phyloP scores from a whole-genome alignment of 2,797 vertebrate species.

The Poeciliopsis paucimaculata region DNA sequence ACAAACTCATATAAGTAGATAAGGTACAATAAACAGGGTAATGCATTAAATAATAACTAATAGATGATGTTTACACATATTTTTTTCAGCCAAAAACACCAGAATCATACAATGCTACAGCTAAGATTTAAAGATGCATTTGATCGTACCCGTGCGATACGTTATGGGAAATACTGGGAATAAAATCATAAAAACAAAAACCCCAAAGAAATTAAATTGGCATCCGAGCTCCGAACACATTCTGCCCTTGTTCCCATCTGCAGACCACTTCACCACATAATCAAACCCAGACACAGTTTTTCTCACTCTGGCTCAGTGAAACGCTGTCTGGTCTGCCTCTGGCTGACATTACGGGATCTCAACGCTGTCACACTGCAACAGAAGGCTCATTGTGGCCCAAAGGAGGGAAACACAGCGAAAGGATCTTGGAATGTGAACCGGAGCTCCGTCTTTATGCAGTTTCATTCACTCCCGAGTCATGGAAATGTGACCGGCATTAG shows the following conservation, averaged over 20 bases:
- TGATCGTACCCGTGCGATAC: neutral
- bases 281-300: constrained; percentile 17
- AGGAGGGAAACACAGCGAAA: constrained; percentile 18
- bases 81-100: neutral
- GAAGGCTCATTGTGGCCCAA: constrained; percentile 44
- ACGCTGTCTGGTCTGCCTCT: constrained; percentile 29
- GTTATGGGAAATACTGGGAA: neutral
- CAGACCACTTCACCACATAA: constrained; percentile 31
- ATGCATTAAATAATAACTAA: neutral
- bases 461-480: constrained; percentile 8
- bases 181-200: neutral
- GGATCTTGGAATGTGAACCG: constrained; percentile 9
- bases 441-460: constrained; percentile 2
- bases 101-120: too few relatives aligned
- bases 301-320: constrained; percentile 22
- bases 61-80: too few relatives aligned
- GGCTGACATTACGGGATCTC: constrained; percentile 18
- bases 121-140: neutral
- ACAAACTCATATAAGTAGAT: neutral
- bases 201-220: neutral
- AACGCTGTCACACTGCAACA: constrained; percentile 33
- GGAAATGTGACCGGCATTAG: constrained; percentile 26
- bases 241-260: constrained; percentile 30
- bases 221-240: neutral
- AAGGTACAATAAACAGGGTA: neutral